These are phyloP conservation scores for Syngnathus floridae DNA, from an alignment of 2,113 vertebrate species.

Conservation along the genomic window DNA sequence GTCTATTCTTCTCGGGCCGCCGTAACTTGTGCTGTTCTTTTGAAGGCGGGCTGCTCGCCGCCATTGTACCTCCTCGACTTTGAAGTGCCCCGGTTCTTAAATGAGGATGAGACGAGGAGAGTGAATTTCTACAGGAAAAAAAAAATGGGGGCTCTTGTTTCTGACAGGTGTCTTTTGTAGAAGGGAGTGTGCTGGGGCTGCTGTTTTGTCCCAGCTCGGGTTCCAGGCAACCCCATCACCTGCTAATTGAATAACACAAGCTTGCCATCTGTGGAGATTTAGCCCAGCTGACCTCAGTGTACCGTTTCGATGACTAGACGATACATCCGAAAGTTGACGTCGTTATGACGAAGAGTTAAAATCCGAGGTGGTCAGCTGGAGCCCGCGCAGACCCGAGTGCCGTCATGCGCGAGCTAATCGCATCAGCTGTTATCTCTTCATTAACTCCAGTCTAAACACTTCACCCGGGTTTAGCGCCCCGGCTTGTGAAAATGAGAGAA, in stretches of 20 bases:
- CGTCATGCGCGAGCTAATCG: slow-evolving; percentile 78
- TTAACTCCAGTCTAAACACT: slow-evolving; percentile 87
- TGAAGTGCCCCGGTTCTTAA: slow-evolving; percentile 68
- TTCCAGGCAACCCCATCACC: slow-evolving; percentile 60
- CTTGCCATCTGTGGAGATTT: slow-evolving; percentile 68
- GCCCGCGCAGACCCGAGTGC: slow-evolving; percentile 11
- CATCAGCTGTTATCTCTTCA: slow-evolving; percentile 91
- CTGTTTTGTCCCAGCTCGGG: slow-evolving; percentile 63
- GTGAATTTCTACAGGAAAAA: slow-evolving; percentile 62
- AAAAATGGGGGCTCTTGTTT: slow-evolving; percentile 61
- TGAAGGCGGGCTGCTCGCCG: slow-evolving; percentile 53
- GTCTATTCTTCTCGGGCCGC: slow-evolving; percentile 49
- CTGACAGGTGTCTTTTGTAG: slow-evolving; percentile 72
- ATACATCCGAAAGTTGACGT: no score
- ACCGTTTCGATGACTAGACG: slow-evolving; percentile 49
- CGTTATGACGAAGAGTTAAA: slow-evolving; percentile 23
- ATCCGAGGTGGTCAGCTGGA: slow-evolving; percentile 9
- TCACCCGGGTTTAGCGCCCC: slow-evolving; percentile 46
- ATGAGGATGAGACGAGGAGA: slow-evolving; percentile 66
- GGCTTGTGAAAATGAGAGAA: slow-evolving; percentile 14
- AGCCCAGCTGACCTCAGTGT: slow-evolving; percentile 56
- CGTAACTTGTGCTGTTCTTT: slow-evolving; percentile 69
- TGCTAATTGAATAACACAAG: slow-evolving; percentile 69
- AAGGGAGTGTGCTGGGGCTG: slow-evolving; percentile 63
- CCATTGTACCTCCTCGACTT: slow-evolving; percentile 62